Percentiles rank a stretch among this genome's conserved stretches.
phyloP scores from a whole-genome alignment of 2,888 invertebrate genomes.

The Nipponacmea schrenckii region DNA sequence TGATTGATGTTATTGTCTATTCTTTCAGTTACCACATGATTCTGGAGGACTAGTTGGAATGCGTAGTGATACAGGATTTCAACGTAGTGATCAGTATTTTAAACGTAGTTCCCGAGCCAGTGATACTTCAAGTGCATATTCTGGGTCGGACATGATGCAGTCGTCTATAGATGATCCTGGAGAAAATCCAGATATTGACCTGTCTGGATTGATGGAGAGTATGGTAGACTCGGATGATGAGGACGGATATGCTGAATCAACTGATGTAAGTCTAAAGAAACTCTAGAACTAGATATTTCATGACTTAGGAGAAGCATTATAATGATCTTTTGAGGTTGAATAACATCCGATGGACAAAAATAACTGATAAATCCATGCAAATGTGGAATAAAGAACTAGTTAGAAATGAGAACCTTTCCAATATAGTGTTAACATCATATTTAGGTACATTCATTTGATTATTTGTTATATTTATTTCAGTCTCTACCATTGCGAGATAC shows the following conservation, averaged over 20 bases:
- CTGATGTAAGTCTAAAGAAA: slow-evolving; percentile 34
- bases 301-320: neutral
- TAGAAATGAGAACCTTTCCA: too few relatives aligned
- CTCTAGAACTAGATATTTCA: neutral
- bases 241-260: slow-evolving; percentile 73
- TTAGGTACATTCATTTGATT: too few relatives aligned
- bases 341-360: too few relatives aligned
- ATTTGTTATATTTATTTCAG: slow-evolving; percentile 41
- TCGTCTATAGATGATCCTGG: slow-evolving; percentile 72
- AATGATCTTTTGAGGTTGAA: neutral
- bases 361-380: too few relatives aligned
- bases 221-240: slow-evolving; percentile 96
- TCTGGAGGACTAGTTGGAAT: slow-evolving; percentile 29
- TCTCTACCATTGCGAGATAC: slow-evolving; percentile 77
- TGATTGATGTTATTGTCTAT: slow-evolving; percentile 9
- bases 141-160: slow-evolving; percentile 86
- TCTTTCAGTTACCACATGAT: slow-evolving; percentile 39
- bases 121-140: slow-evolving; percentile 95
- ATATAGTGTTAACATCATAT: too few relatives aligned
- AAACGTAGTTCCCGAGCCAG: slow-evolving; percentile 71
- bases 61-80: slow-evolving; percentile 24
- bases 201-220: slow-evolving; percentile 93
- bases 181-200: slow-evolving; percentile 75
- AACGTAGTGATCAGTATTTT: slow-evolving; percentile 29
- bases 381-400: too few relatives aligned